These are phyloP conservation scores for Stylophora pistillata DNA, from an alignment of 64 coral and sea anemone genomes.

Conservation along the genomic window DNA sequence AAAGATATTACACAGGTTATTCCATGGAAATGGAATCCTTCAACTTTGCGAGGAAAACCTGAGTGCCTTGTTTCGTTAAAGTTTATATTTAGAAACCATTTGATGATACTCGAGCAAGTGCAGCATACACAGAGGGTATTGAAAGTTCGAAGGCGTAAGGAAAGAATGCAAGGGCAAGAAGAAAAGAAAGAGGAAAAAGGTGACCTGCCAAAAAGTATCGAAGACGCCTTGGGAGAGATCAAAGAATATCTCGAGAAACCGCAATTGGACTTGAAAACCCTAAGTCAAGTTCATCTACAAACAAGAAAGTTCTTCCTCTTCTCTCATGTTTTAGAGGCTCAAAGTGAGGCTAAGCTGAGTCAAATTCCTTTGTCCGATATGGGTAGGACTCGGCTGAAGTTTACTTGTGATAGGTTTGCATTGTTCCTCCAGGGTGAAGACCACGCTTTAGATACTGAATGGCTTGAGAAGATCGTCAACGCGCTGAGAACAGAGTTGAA, in stretches of 20 bases:
- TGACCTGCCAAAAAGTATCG: not conserved
- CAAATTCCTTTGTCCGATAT: not conserved
- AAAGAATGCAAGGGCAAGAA: too few relatives aligned
- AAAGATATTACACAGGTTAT: too few relatives aligned
- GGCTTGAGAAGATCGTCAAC: not conserved
- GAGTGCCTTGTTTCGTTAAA: not conserved
- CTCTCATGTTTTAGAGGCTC: not conserved
- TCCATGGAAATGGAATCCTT: not conserved
- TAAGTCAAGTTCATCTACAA: not conserved
- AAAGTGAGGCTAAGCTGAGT: not conserved
- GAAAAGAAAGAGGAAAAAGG: too few relatives aligned
- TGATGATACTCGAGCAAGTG: not conserved
- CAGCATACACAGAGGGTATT: not conserved
- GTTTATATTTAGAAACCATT: not conserved
- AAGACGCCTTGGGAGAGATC: not conserved
- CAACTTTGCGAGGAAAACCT: not conserved
- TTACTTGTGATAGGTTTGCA: not conserved
- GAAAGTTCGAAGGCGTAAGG: too few relatives aligned
- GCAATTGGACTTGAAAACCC: not conserved
- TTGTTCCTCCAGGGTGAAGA: not conserved
- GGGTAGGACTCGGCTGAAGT: not conserved
- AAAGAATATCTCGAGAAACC: not conserved
- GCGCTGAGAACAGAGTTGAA: not conserved
- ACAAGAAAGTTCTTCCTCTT: slow-evolving; percentile 4
- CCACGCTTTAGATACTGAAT: not conserved